Conservation (phyloP, 1,140 invertebrate species). For the Drosophila orosa region DNA sequence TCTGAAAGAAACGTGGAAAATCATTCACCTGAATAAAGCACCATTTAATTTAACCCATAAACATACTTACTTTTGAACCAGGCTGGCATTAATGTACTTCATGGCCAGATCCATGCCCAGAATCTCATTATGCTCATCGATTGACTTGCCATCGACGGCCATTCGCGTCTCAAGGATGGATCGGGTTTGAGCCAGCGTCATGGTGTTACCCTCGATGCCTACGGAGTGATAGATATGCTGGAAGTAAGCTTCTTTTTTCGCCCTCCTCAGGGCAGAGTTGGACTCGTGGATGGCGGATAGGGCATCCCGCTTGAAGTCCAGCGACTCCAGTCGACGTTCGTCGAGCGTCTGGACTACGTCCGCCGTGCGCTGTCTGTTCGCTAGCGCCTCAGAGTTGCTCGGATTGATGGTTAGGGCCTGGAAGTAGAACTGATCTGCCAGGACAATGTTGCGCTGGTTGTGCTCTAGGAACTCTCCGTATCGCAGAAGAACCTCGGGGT, state of each 20-base stretch:
- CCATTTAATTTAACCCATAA: not conserved
- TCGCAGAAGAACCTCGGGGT: conserved; percentile 95
- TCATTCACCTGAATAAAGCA: not conserved
- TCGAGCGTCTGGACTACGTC: conserved; percentile 96
- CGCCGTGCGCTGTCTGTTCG: conserved; percentile 92
- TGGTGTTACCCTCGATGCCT: conserved; percentile 98
- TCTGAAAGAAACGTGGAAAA: conserved; percentile 68
- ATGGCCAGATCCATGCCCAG: conserved; percentile 96
- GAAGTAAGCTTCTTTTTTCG: conserved; percentile 97
- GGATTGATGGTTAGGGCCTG: conserved; percentile 93
- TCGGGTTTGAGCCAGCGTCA: conserved; percentile 96
- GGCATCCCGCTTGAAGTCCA: conserved; percentile 94
- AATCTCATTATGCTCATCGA: conserved; percentile 98
- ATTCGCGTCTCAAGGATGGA: conserved; percentile 96
- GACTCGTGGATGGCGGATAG: conserved; percentile 92
- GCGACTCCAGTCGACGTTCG: conserved; percentile 89
- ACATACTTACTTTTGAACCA: conserved; percentile 88
- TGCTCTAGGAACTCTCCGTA: conserved; percentile 98
- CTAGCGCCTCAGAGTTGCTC: conserved; percentile 91
- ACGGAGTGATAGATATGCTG: conserved; percentile 99
- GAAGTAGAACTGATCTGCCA: conserved; percentile 95
- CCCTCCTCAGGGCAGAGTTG: conserved; percentile 91
- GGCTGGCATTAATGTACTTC: conserved; percentile 97
- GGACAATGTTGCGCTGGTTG: conserved; percentile 92
- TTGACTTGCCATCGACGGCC: conserved; percentile 96